Evolutionary conservation across 2,113 vertebrate species (phyloP), one percentile per base, ranked within the genome.

Genomic region (Cyprinus carpio): DNA sequence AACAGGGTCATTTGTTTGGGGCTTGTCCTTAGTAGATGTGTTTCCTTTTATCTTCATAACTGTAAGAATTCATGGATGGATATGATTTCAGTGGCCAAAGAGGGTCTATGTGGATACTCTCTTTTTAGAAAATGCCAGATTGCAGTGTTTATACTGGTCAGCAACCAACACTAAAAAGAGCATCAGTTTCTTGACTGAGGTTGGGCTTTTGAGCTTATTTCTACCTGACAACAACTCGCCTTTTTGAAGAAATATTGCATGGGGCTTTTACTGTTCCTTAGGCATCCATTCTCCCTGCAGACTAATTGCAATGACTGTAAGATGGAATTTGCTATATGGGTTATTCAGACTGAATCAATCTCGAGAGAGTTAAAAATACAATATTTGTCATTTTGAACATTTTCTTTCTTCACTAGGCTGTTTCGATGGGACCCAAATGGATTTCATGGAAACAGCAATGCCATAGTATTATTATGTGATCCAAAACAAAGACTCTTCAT

Each of bases 81-180:
- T 64, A 58, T 43, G 23, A 43, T 80, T 79, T 56, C 12, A 29
- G 40, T 40, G 62, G 51, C 58, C 83, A 84, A 76, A 51, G 31
- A 84, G 40, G 31, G 82, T 84, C 72, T 64, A 13, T 29, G 43
- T 31, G 15, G n/a, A 18, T 46, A 20, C 64, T 18, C 13, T 29
- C 5, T 31, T 16, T 65, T 31, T 31, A 65, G 31, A 11, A 34
- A 49, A 49, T 49, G 46, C 46, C 13, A 15, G 4, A 49, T 16
- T 75, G 43, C 23, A 46, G 43, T 49, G 11, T 74, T 74, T 74
- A 43, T 43, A n/a, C 5, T 67, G 29, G 18, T 67, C 2, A 3
- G 29, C 18, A 34, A 34, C 46, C 4, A 46, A 46, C 23, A n/a
- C 23, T 74, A 46, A 46, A 74, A 43, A 8, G 40, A 74, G 37